Base-by-base conservation (phyloP, 92 coral and sea anemone species). In the Parazoanthus swiftii region DNA sequence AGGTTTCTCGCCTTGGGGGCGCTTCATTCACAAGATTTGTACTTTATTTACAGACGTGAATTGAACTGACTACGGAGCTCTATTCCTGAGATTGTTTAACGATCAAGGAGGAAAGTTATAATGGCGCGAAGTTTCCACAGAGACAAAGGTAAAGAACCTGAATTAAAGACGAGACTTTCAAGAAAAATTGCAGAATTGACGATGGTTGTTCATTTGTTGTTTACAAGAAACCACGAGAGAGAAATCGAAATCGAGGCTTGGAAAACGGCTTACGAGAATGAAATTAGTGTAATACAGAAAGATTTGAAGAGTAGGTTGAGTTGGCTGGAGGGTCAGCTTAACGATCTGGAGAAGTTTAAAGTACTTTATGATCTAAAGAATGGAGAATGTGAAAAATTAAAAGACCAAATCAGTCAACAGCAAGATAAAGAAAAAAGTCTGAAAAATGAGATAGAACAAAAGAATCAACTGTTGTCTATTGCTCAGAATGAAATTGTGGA, bases 301-400 rank as follows among this genome's bases (percentile, higher is more conserved):
- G 97, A 97, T 84, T 95, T 94, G 5, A 92, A 94, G 76, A 94
- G 98, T 18, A 97, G 92, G 85, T 86, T 97, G 38, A 77, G 91
- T 1, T 97, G 99, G 99, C 89, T 97, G 35, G 99, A 95, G 76
- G 98, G 98, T 20, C 99, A 97, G 79, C 87, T 97, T 50, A 94
- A 95, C 81, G 95, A 97, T 23, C 85, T 97, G 21, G 99, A 97
- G 82, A 95, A 95, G 89, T 89, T 86, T 77, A 95, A 95, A 51
- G 96, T 95, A 23, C 90, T 97, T 80, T 88, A 90, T 35, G 98
- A 95, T 71, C 86, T 97, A 83, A 97, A 94, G 86, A 91, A 82
- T 70, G 89, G 90, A 59, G 99, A 97, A 86, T 93, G 93, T 11
- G 92, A 90, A 21, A 93, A 93, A 81, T 91, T 93, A 72, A 97